Base-by-base conservation (phyloP, 2,888 invertebrate genomes). In the Zootermopsis nevadensis region DNA sequence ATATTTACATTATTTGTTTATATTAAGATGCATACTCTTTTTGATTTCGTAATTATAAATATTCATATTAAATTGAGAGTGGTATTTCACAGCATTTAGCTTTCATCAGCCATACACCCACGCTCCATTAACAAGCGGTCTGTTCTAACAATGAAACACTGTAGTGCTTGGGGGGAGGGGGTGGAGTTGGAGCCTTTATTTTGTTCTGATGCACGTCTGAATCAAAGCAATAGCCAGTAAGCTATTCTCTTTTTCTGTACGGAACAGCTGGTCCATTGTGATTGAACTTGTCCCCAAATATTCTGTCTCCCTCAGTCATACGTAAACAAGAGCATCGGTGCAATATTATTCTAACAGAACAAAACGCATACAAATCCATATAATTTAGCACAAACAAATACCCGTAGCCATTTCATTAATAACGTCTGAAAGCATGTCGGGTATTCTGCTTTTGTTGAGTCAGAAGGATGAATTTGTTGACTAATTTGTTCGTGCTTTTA, bases 261-360 rank as follows among this genome's bases (percentile, higher is more conserved):
- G 31, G 35, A 79, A 79, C 79, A 79, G 79, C 60, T 79, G 79
- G 79, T 66, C 79, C 66, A 79, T 79, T 79, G 79, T 79, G 35
- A 60, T 38, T 35, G 66, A 79, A 79, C 79, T 79, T 79, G 79
- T 79, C 79, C 79, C 48, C 77, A 53, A 76, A 76, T 42, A 38
- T 38, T 42, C 76, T 69, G 19, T 69, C 33, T 69, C 69, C 33
- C 69, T 69, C 67, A 12, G 22, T 33, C 69, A 33, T 67, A 27
- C 67, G 27, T 4, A 67, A 67, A 67, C 67, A 67, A 67, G 19
- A 22, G 35, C 22, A 69, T 38, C 74, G 38, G 4, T 74, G 22
- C 74, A 74, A n/a, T 74, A 74, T 42, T 74, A 74, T 69, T 33
- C 33, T 10, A 69, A 31, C 27, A 69, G 69, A 74, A 74, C 74